Evolutionary conservation across 1,140 invertebrate genomes (phyloP).

Genomic region (Scylla paramamosain): DNA sequence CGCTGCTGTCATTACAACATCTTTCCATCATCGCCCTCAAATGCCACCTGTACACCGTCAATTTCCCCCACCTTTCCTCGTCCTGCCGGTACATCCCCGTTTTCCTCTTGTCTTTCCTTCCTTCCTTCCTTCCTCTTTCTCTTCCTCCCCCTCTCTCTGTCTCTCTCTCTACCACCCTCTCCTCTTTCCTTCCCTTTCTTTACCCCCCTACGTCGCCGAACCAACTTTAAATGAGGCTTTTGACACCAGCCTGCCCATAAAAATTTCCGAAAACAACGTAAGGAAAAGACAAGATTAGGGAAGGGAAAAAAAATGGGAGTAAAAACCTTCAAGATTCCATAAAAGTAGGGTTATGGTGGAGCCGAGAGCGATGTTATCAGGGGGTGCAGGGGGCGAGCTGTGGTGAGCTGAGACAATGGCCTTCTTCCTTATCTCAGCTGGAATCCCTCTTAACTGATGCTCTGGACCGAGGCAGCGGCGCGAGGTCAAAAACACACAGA

Average conservation of each 20-base stretch:
- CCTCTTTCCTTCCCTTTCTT: background rate
- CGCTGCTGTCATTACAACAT: background rate
- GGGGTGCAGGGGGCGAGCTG: conserved; percentile 36
- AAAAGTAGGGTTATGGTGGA: conserved; percentile 48
- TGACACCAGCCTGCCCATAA: conserved; percentile 47
- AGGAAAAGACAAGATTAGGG: conserved; percentile 33
- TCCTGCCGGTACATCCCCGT: background rate
- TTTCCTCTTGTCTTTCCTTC: background rate
- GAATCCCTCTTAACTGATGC: conserved; percentile 45
- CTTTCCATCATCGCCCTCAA: background rate
- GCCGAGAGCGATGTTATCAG: conserved; percentile 31
- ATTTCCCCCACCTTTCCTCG: background rate
- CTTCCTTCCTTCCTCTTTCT: background rate
- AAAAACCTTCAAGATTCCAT: conserved; percentile 28
- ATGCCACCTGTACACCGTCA: background rate
- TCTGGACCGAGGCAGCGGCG: background rate
- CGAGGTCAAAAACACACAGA: background rate
- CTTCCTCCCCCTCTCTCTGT: background rate
- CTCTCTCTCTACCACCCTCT: background rate
- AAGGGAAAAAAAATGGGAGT: conserved; percentile 28
- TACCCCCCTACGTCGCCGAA: background rate
- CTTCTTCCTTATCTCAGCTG: conserved; percentile 32
- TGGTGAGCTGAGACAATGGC: conserved; percentile 52
- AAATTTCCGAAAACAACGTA: conserved; percentile 34
- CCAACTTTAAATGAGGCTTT: conserved; percentile 43